Base-by-base conservation (phyloP, 2,888 invertebrate species). In the Copidosoma aretas region DNA sequence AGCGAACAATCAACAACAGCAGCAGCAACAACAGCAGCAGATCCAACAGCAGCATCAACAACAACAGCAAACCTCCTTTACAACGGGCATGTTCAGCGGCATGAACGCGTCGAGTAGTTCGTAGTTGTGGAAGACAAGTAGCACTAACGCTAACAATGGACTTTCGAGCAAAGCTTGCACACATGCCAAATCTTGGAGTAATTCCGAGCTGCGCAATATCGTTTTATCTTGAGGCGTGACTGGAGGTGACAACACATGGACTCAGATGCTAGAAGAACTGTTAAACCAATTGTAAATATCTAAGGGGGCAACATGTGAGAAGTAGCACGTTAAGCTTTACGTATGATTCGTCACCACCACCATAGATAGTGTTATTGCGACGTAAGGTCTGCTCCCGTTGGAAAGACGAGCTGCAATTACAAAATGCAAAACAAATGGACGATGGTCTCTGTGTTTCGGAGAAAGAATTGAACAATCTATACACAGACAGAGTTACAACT, bases 61-160 rank as follows among this genome's bases (percentile, higher is more conserved):
- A 67, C 82, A 85, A 70, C 85, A 86, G 73, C 81, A 82, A 68
- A 85, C 84, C 74, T 86, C 81, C 73, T 88, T 88, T 79, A 86
- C 86, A 79, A 86, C 88, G 76, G 89, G 88, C 80, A 88, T 88
- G 88, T 89, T 89, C 84, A 88, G 88, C 79, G 89, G 89, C 79
- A 87, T 89, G 86, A 89, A 89, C 82, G 89, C 89, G 71, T 89
- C 89, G 71, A 89, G 89, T 82, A 89, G 89, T 79, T 89, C 89
- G 86, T 89, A 89, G 89, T 88, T 86, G 84, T 85, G 84, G 76
- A 74, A 73, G 62, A 76, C 74, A 73, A 73, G 60, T 69, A 68
- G 73, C 74, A 71, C 71, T 73, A 77, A 76, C 69, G 78, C 76
- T 77, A 76, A 78, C 74, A 75, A 78, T 63, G 61, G 69, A 67